phyloP scores from a whole-genome alignment of 2,113 vertebrate genomes.

The Pao palembangensis region DNA sequence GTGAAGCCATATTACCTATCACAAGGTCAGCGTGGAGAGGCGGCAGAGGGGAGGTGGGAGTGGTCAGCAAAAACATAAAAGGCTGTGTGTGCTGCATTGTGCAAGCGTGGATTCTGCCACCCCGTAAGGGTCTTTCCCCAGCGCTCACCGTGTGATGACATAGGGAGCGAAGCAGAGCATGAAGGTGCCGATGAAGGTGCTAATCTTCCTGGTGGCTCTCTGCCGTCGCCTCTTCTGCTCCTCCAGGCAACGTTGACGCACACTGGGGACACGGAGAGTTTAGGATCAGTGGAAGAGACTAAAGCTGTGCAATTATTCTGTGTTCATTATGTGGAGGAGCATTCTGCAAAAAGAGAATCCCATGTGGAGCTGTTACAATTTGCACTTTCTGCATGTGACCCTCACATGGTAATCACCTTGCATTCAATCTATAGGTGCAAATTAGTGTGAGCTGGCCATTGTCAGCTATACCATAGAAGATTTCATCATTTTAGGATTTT shows the following conservation, averaged over 20 bases:
- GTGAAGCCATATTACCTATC: constrained; percentile 67
- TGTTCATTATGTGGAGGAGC: neutral
- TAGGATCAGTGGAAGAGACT: neutral
- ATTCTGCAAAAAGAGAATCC: neutral
- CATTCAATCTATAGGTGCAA: neutral
- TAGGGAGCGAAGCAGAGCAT: constrained; percentile 97
- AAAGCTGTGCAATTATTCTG: neutral
- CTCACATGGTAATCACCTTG: no score
- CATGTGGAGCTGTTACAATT: neutral
- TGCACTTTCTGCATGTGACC: neutral
- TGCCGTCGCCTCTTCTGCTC: constrained; percentile 89
- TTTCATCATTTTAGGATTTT: no score
- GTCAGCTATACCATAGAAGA: neutral
- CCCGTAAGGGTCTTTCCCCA: neutral
- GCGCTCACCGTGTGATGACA: constrained; percentile 91
- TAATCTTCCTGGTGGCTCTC: constrained; percentile 93
- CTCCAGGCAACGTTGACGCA: constrained; percentile 91
- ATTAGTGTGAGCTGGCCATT: constrained; percentile 3
- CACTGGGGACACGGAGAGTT: constrained; percentile 69
- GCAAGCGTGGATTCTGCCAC: constrained; percentile 1
- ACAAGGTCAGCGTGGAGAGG: constrained; percentile 64
- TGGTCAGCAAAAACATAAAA: constrained; percentile 26
- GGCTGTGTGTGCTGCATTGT: constrained; percentile 16
- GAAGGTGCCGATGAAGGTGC: constrained; percentile 97
- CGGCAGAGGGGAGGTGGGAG: constrained; percentile 7